Percentiles rank a stretch among this genome's conserved stretches.
These are phyloP conservation scores for Poicephalus gulielmi DNA, from an alignment of 2,113 vertebrate species.

Conservation along the genomic window DNA sequence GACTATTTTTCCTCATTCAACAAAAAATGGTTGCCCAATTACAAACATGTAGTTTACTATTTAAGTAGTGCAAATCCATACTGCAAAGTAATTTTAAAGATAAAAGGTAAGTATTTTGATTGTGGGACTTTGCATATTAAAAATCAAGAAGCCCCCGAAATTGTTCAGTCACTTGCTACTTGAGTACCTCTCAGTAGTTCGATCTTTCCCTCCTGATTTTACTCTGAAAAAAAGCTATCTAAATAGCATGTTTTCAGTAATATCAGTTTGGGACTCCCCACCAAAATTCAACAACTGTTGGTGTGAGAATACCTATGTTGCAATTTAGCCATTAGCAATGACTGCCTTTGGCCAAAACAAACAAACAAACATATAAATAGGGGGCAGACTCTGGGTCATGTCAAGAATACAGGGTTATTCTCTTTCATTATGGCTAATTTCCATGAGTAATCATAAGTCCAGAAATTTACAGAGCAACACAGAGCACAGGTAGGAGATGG, in stretches of 20 bases:
- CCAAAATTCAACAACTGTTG: not conserved
- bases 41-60: not conserved
- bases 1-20: not conserved
- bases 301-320: not conserved
- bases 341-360: not conserved
- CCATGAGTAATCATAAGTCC: not conserved
- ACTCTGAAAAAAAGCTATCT: not conserved
- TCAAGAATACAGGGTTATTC: not conserved
- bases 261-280: not conserved
- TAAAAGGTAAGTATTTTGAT: not conserved
- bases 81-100: not conserved
- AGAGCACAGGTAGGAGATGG: not conserved
- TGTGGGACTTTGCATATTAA: not conserved
- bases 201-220: not conserved
- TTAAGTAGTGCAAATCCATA: not conserved
- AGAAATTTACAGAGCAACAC: not conserved
- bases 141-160: not conserved
- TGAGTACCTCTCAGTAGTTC: not conserved
- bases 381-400: not conserved
- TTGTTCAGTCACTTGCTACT: not conserved
- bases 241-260: not conserved
- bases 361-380: not conserved
- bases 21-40: not conserved
- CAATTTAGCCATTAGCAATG: not conserved
- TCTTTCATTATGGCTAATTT: not conserved